Evolutionary conservation across 2,888 invertebrate genomes (phyloP).

Genomic region (Molorchus minor): DNA sequence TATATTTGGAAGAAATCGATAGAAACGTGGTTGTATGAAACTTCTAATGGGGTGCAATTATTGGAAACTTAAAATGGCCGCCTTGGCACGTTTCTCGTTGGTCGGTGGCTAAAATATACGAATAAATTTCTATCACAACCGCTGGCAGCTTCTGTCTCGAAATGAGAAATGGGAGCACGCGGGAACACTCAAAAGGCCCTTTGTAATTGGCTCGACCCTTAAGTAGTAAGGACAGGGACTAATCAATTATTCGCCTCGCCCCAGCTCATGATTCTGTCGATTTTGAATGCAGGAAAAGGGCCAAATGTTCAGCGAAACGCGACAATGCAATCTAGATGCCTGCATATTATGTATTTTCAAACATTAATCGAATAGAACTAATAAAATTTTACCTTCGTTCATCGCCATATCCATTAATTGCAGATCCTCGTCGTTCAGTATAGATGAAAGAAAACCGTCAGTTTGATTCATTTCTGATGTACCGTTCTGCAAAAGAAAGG

Average conservation of each 20-base stretch:
- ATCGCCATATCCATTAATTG: constrained; percentile 93
- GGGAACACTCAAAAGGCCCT: constrained; percentile 7
- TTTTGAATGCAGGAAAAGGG: constrained; percentile 6
- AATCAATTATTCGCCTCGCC: constrained; percentile 14
- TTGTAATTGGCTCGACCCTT: constrained; percentile 14
- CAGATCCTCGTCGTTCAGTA: constrained; percentile 87
- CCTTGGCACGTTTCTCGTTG: not conserved
- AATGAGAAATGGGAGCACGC: constrained; percentile 34
- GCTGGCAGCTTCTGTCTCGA: constrained; percentile 22
- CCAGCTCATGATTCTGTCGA: constrained; percentile 1
- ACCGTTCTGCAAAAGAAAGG: constrained; percentile 62
- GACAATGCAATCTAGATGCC: no score
- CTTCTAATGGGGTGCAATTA: not conserved
- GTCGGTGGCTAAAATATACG: constrained; percentile 10
- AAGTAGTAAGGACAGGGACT: constrained; percentile 10
- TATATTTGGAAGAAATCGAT: no score
- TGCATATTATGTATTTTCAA: no score
- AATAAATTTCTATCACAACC: constrained; percentile 22
- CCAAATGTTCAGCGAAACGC: not conserved
- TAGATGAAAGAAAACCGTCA: constrained; percentile 88
- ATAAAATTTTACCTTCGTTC: constrained; percentile 79
- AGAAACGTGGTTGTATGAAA: no score
- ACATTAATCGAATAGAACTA: no score
- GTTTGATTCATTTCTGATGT: constrained; percentile 77
- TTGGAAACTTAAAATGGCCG: not conserved